Conservation (phyloP, 2,113 vertebrate genomes). For the Antennarius striatus region DNA sequence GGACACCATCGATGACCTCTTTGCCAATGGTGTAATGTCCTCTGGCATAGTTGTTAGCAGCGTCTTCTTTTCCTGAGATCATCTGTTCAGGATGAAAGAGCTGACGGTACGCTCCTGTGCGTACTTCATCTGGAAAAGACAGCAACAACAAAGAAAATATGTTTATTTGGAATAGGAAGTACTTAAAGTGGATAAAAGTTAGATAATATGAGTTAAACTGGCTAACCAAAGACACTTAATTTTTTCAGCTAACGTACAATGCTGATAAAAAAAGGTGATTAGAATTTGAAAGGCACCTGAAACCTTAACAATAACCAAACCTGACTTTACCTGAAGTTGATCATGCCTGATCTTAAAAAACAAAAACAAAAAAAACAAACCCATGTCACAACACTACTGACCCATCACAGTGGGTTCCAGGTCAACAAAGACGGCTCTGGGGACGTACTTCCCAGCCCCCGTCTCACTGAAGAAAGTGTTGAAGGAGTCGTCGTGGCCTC, state of each 20-base stretch:
- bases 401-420: conserved; percentile 78
- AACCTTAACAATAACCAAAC: too few species aligned
- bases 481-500: conserved; percentile 73
- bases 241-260: neutral
- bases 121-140: conserved; percentile 81
- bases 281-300: neutral
- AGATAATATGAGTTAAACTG: too few species aligned
- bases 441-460: conserved; percentile 72
- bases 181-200: neutral
- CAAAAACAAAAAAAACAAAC: neutral
- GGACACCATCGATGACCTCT: conserved; percentile 84
- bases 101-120: conserved; percentile 81
- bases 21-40: conserved; percentile 89
- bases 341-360: neutral
- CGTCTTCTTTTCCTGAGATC: conserved; percentile 91
- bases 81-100: conserved; percentile 89
- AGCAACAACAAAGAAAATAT: neutral
- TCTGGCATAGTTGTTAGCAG: conserved; percentile 91
- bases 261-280: neutral
- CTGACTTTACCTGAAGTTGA: neutral
- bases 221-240: too few species aligned
- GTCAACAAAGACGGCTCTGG: conserved; percentile 77
- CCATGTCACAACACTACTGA: conserved; percentile 39
- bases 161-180: neutral
- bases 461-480: conserved; percentile 79